Evolutionary conservation across 1,140 invertebrate genomes (phyloP).

Genomic region (Paracyclopina nana): DNA sequence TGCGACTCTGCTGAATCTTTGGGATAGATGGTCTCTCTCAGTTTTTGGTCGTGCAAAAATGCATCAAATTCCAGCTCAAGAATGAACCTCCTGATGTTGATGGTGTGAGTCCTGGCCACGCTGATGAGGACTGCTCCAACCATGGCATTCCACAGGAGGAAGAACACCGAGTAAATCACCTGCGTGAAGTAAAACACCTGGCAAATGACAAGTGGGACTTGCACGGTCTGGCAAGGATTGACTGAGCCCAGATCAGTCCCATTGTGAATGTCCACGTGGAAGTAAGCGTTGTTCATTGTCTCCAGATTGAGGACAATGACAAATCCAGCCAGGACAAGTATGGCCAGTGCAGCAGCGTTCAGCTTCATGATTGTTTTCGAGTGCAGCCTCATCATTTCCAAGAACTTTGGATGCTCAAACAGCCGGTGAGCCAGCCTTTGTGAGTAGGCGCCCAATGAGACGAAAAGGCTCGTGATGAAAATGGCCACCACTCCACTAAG

Average conservation of each 20-base stretch:
- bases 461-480: background rate
- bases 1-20: background rate
- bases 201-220: conserved; percentile 6
- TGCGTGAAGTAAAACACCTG: conserved; percentile 1
- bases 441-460: conserved; percentile 9
- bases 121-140: background rate
- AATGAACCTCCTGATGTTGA: conserved; percentile 11
- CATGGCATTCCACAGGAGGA: conserved; percentile 14
- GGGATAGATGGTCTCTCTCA: background rate
- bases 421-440: conserved; percentile 11
- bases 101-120: conserved; percentile 16
- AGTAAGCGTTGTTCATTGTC: background rate
- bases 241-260: background rate
- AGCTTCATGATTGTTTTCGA: conserved; percentile 15
- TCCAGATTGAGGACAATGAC: background rate
- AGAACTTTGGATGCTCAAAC: conserved; percentile 14
- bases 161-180: conserved; percentile 12
- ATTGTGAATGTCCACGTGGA: background rate
- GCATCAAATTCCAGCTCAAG: conserved; percentile 5
- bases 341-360: background rate
- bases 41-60: background rate
- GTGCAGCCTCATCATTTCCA: conserved; percentile 13
- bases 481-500: conserved; percentile 8
- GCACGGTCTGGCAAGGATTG: conserved; percentile 4
- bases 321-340: conserved; percentile 1